Evolutionary conservation across 2,113 vertebrate species (phyloP), one percentile per base, ranked within the genome.

Genomic region (Esox niger): DNA sequence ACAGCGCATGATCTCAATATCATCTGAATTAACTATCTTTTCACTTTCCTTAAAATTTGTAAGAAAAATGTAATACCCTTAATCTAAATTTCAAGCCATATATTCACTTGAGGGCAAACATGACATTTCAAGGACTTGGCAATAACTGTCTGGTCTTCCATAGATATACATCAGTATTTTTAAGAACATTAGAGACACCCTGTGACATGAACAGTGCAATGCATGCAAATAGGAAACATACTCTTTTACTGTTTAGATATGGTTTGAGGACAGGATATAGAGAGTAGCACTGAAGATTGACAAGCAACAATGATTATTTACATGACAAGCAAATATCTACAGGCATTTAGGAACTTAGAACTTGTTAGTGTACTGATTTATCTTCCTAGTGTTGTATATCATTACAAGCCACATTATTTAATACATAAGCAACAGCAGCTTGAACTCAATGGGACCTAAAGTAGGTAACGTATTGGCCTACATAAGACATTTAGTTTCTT

Each of bases 101-200:
- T 43, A 27, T 35, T 26, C 2, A 62, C 26, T 57, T 2, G 6
- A 54, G 52, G 68, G 20, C 32, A 66, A 33, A 55, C 25, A 6
- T 33, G 43, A 38, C 71, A 58, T 70, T 64, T 68, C 26, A 27
- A 31, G 46, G 38, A 47, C 27, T 21, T 43, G 31, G 8, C 21
- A 15, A 20, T n/a, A 52, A 21, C 23, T 2, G 38, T 59, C 10
- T 32, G 21, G 29, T 23, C 27, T 52, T n/a, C 33, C 29, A 20
- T 56, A 23, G 62, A 60, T 38, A 27, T 26, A 65, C 54, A 33
- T 33, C 6, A 13, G 27, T 69, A 43, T 58, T 30, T 82, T 73
- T 60, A 76, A 81, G 83, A 77, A 30, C 76, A 75, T 76, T 20
- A 84, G 81, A 79, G 81, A 86, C 81, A 73, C 68, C 85, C 21